Evolutionary conservation across 1,140 invertebrate species (phyloP), one percentile per base, ranked within the genome.

Genomic region (Drosophila varians): DNA sequence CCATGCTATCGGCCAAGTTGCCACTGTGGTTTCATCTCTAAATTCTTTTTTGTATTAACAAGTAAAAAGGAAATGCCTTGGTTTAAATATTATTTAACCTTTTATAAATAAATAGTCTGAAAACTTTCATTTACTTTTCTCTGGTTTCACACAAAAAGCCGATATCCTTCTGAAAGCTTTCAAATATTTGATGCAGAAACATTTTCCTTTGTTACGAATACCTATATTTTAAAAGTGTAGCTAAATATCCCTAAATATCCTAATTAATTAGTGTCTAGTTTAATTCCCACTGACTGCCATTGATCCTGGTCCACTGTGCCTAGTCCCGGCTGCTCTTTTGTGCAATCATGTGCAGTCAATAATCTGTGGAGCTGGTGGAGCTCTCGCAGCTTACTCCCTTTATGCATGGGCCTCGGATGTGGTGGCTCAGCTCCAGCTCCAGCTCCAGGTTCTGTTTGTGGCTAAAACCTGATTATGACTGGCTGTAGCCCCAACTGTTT

Each of bases 381-480:
- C 52, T 53, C 12, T 42, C 38, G 23, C 49, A 48, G 45, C 55
- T 80, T 72, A 54, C 77, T 72, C 78, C 78, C 78, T 80, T 80
- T 73, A 51, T 51, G 61, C 61, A 65, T 65, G 60, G 60, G 61
- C 43, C 58, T 46, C 49, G 52, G 54, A 51, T 58, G 25, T 42
- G 7, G 8, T 31, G 45, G 31, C 47, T 31, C 52, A 57, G 48
- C 42, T 52, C 23, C 16, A 28, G 34, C 34, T n/a, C 28, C 46
- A n/a, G 53, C 47, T 38, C 18, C 52, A 53, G 45, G 21, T 38
- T 14, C 12, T 6, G 54, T 38, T 68, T 25, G 47, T 56, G 80
- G 82, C 57, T 82, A 82, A 87, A 87, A 87, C 82, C 82, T 87
- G 82, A 87, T 87, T 87, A 87, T 87, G 82, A 87, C 77, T 87